These are phyloP conservation scores for Ovibos moschatus DNA, from an alignment of 2,113 vertebrate genomes.

Conservation along the genomic window DNA sequence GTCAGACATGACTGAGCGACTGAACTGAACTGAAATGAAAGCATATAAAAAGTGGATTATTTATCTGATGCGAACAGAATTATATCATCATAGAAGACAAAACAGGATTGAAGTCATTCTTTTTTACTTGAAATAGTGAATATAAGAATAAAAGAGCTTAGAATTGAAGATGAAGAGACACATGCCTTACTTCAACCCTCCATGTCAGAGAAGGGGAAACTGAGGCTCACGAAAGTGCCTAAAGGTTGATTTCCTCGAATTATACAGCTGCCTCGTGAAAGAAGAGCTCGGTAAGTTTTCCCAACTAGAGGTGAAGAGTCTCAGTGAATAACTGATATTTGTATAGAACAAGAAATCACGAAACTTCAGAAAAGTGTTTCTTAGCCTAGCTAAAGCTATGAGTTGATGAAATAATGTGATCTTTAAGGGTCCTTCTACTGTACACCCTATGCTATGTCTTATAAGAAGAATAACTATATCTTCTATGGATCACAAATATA, in stretches of 20 bases:
- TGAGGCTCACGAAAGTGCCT: not conserved
- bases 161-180: not conserved
- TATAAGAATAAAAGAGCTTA: not conserved
- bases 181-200: not conserved
- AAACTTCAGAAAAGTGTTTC: not conserved
- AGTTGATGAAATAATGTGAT: not conserved
- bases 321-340: not conserved
- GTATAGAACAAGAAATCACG: not conserved
- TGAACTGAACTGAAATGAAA: not conserved
- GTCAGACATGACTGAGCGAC: not conserved
- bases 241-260: not conserved
- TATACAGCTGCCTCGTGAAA: accelerated
- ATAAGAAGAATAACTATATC: not conserved
- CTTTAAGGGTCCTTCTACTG: not conserved
- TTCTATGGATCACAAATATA: not conserved
- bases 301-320: not conserved
- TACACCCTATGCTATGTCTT: not conserved
- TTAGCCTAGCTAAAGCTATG: not conserved
- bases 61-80: not conserved
- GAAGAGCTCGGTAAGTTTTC: not conserved
- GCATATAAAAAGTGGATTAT: not conserved
- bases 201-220: not conserved
- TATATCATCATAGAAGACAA: not conserved
- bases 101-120: not conserved
- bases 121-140: not conserved